Evolutionary conservation across 2,113 vertebrate species (phyloP).

Genomic region (Tyto alba): DNA sequence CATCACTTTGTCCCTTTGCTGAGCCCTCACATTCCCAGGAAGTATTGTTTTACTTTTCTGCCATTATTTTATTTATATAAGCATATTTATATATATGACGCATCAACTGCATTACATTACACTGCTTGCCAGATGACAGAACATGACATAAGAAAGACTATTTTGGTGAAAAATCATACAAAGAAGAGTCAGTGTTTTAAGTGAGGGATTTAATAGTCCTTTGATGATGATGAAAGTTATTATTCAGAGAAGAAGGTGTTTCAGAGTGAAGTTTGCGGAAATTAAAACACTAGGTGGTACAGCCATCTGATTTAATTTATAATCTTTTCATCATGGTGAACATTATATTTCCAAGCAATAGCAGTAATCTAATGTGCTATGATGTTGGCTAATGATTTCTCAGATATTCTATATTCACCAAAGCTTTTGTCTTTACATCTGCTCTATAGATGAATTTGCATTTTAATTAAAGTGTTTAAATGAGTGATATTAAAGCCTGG

Average conservation of each 20-base stretch:
- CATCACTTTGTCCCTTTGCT: not conserved
- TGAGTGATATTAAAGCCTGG: not conserved
- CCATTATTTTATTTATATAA: not conserved
- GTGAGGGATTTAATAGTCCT: slow-evolving; percentile 17
- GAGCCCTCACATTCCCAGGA: not conserved
- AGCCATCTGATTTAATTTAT: slow-evolving; percentile 18
- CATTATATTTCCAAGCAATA: slow-evolving; percentile 36
- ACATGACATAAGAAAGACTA: not conserved
- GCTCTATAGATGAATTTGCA: slow-evolving; percentile 45
- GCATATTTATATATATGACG: not conserved
- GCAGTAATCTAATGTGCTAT: slow-evolving; percentile 6
- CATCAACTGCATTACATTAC: not conserved
- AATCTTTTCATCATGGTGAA: not conserved
- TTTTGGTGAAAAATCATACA: not conserved
- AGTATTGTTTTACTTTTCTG: not conserved
- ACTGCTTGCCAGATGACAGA: not conserved
- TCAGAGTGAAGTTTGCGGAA: slow-evolving; percentile 46
- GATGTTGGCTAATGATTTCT: slow-evolving; percentile 41
- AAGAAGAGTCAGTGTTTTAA: not conserved
- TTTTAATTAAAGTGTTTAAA: slow-evolving; percentile 54
- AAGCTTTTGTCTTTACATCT: slow-evolving; percentile 53
- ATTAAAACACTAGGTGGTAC: slow-evolving; percentile 62
- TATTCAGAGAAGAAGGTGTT: slow-evolving; percentile 37
- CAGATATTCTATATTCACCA: slow-evolving; percentile 37
- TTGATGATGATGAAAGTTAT: slow-evolving; percentile 18